Evolutionary conservation across 1,140 invertebrate genomes (phyloP), one percentile per base, ranked within the genome.

Genomic region (Trichonephila clavata): DNA sequence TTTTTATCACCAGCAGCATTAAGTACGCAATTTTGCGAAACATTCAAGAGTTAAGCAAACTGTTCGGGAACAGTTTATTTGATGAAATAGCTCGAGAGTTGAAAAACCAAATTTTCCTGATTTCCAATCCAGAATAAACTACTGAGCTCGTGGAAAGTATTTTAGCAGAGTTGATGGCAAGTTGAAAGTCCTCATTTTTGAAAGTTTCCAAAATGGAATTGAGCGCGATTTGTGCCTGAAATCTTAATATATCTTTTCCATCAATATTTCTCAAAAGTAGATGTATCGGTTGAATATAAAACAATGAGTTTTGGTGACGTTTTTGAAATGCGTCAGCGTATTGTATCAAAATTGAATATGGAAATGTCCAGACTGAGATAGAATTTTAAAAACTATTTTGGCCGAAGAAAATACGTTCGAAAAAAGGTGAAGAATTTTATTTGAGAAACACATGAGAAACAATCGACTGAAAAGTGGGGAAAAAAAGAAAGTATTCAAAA

Each of bases 271-370:
- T 18, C 32, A 14, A 20, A 77, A 32, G 71, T 14, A 77, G 32
- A 77, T 18, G 27, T 18, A 77, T 32, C 27, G 71, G 71, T 77
- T 16, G 32, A 77, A 77, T 77, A 18, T 77, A 77, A 77, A 77
- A 77, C 71, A 77, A 77, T 77, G 71, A 77, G 14, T 32, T 68
- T 68, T 13, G 65, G 24, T n/a, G 65, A 68, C 65, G 65, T 14
- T 68, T 68, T 77, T 77, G 71, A 39, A 77, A 77, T 20, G 18
- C 71, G 71, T 77, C 71, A 77, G 71, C 71, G 18, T 39, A 77
- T 77, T 77, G 71, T 27, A 32, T 77, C 32, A 27, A 8, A 27
- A 77, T 32, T 77, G 71, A 77, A 77, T 77, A 77, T 77, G 71
- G 71, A 77, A 39, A 77, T 77, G 32, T 39, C 27, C 14, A 39